A percentile compares a stretch with the other conserved stretches of the same genome.
Conservation (phyloP, 2,113 vertebrate genomes). For the Drymodes brunneopygia region DNA sequence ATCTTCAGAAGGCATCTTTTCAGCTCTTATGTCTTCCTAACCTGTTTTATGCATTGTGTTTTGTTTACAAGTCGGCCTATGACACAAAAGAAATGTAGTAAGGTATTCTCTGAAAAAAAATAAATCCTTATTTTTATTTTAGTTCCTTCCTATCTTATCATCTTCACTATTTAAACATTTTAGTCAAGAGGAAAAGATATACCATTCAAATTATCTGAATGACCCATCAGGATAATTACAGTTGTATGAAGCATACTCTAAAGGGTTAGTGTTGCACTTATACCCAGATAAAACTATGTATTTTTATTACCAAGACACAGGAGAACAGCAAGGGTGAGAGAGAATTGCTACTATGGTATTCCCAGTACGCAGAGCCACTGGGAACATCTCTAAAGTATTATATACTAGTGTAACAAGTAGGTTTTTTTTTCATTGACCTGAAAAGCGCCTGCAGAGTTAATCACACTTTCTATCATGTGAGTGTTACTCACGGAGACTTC, state of each 20-base stretch:
- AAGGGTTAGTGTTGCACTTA: background rate
- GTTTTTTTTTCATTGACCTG: conserved; percentile 50
- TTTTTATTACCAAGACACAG: background rate
- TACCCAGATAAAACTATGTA: background rate
- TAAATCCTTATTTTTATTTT: background rate
- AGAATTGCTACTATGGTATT: background rate
- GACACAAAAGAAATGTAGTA: background rate
- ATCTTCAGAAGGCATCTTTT: background rate
- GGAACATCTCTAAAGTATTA: conserved; percentile 5
- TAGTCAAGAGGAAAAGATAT: background rate
- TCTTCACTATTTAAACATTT: background rate
- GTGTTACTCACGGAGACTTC: conserved; percentile 41
- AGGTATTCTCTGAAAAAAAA: background rate
- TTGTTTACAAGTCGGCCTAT: background rate
- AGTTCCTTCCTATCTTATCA: background rate
- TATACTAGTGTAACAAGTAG: conserved; percentile 31
- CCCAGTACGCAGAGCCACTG: background rate
- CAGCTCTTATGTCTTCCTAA: background rate
- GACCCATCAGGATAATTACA: background rate
- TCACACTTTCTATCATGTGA: conserved; percentile 42
- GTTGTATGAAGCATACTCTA: background rate
- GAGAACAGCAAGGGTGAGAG: background rate
- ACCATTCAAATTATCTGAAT: background rate
- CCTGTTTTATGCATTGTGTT: background rate
- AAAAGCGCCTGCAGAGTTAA: conserved; percentile 62